These are phyloP conservation scores for Leuciscus idus DNA, from an alignment of 2,113 vertebrate species.

Conservation along the genomic window DNA sequence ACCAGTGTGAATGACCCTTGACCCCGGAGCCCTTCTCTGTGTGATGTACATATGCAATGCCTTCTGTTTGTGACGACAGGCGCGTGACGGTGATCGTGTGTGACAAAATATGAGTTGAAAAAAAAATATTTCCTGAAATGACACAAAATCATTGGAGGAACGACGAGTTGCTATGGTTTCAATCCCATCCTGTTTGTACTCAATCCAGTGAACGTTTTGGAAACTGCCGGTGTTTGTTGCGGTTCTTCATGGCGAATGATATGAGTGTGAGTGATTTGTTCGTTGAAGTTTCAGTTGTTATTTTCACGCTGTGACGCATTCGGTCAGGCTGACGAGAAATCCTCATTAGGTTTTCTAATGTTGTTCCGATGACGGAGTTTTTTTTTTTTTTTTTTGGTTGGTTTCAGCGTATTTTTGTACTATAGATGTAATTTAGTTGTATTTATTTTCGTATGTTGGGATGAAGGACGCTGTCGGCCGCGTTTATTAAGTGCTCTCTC, in stretches of 20 bases:
- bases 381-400: slow-evolving; percentile 45
- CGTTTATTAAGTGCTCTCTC: slow-evolving; percentile 68
- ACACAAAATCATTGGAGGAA: neutral
- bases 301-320: slow-evolving; percentile 53
- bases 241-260: slow-evolving; percentile 33
- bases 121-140: slow-evolving; percentile 39
- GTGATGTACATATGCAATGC: slow-evolving; percentile 74
- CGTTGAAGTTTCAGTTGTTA: slow-evolving; percentile 22
- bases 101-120: slow-evolving; percentile 40
- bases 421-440: slow-evolving; percentile 67
- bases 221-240: slow-evolving; percentile 10
- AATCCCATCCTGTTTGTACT: slow-evolving; percentile 7
- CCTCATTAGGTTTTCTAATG: slow-evolving; percentile 65
- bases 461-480: slow-evolving; percentile 66
- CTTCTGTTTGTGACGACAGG: slow-evolving; percentile 56
- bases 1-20: slow-evolving; percentile 58
- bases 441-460: slow-evolving; percentile 66
- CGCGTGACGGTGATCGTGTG: slow-evolving; percentile 55
- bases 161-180: slow-evolving; percentile 43
- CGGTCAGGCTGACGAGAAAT: slow-evolving; percentile 60
- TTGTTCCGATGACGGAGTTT: slow-evolving; percentile 45
- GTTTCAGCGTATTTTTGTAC: slow-evolving; percentile 68
- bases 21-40: slow-evolving; percentile 52
- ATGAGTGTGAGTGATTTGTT: slow-evolving; percentile 33
- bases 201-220: slow-evolving; percentile 19